A percentile compares a stretch with the other conserved stretches of the same genome.
phyloP scores from a whole-genome alignment of 2,888 invertebrate species.

The Muscina levida region DNA sequence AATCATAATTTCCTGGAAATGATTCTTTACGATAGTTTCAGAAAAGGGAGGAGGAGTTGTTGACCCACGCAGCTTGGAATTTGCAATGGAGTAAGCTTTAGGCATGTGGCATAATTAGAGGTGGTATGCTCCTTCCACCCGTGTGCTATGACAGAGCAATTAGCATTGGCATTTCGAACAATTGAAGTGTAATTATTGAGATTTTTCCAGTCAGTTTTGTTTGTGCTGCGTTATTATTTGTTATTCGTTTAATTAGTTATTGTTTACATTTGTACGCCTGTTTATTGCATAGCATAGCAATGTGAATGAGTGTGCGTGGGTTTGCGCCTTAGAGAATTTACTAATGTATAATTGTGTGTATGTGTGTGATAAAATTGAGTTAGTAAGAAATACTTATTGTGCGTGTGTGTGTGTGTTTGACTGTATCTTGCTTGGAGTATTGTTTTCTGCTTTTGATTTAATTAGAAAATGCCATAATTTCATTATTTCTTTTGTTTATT shows the following conservation, averaged over 20 bases:
- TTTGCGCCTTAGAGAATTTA: too few relatives aligned
- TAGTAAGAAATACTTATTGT: too few relatives aligned
- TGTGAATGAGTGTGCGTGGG: background rate
- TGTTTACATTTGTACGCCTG: too few relatives aligned
- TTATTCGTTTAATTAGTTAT: slow-evolving; percentile 42
- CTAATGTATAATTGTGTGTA: too few relatives aligned
- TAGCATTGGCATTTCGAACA: slow-evolving; percentile 34
- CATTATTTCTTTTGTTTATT: slow-evolving; percentile 33
- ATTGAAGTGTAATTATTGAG: slow-evolving; percentile 50
- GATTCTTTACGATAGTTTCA: slow-evolving; percentile 39
- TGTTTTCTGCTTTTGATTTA: slow-evolving; percentile 30
- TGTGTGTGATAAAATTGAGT: too few relatives aligned
- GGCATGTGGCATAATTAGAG: too few relatives aligned
- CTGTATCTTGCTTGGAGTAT: background rate
- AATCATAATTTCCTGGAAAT: slow-evolving; percentile 44
- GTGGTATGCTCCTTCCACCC: background rate
- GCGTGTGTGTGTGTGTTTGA: background rate
- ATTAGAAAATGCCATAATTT: slow-evolving; percentile 47
- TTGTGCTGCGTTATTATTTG: slow-evolving; percentile 2
- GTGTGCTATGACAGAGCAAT: slow-evolving; percentile 32
- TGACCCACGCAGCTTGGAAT: background rate
- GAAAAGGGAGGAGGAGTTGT: background rate
- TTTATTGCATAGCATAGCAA: slow-evolving; percentile 5
- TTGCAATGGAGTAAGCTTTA: too few relatives aligned
- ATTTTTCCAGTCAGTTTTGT: slow-evolving; percentile 4